A percentile compares a stretch with the other conserved stretches of the same genome.
Evolutionary conservation across 2,797 vertebrate species (phyloP).

Genomic region (Spinus pinus): DNA sequence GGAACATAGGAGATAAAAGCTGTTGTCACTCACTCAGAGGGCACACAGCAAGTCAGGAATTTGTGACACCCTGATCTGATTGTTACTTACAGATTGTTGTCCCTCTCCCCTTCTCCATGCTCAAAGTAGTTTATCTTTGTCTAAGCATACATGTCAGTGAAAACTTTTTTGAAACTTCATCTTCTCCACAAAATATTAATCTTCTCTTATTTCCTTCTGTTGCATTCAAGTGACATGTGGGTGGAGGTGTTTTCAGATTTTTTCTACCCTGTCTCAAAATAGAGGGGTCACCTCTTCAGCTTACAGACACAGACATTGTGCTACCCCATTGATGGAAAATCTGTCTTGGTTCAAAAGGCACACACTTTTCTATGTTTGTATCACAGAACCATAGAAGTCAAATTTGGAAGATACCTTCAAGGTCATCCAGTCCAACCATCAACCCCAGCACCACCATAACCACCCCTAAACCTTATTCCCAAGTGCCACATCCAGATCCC

Average conservation of each 20-base stretch:
- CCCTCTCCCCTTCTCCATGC: rapidly evolving
- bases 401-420: not conserved
- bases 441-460: not conserved
- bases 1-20: not conserved
- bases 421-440: not conserved
- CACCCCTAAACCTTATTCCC: not conserved
- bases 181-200: not conserved
- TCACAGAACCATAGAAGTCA: not conserved
- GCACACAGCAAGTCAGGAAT: not conserved
- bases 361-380: not conserved
- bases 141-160: not conserved
- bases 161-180: not conserved
- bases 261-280: not conserved
- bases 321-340: not conserved
- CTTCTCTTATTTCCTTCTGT: not conserved
- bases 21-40: not conserved
- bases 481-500: no score
- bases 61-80: not conserved
- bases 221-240: not conserved
- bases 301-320: not conserved
- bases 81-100: not conserved
- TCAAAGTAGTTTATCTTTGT: not conserved
- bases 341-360: not conserved
- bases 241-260: not conserved
- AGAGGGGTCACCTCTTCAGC: not conserved